phyloP scores from a whole-genome alignment of 2,113 vertebrate genomes.

The Corythoichthys intestinalis region DNA sequence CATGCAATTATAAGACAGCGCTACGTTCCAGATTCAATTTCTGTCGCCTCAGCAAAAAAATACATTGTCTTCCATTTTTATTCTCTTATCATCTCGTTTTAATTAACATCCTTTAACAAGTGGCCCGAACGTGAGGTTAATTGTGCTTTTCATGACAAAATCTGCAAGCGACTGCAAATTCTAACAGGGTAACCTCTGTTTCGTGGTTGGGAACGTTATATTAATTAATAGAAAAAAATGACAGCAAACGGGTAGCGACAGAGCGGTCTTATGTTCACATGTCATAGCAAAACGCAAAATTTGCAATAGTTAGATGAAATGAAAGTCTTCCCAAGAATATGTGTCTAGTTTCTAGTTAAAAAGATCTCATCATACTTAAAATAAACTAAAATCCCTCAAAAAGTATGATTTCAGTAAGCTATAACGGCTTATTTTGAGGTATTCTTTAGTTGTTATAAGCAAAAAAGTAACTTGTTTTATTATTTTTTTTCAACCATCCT shows the following conservation, averaged over 20 bases:
- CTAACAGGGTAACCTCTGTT: conserved; percentile 18
- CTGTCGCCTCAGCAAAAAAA: conserved; percentile 17
- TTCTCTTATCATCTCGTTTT: conserved; percentile 34
- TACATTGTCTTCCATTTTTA: not conserved
- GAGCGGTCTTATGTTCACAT: conserved; percentile 35
- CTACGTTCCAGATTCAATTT: not conserved
- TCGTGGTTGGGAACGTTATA: conserved; percentile 17
- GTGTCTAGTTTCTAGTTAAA: not conserved
- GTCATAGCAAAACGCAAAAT: conserved; percentile 1
- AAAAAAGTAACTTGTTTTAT: too few species aligned
- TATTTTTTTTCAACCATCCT: too few species aligned
- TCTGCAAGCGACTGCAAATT: conserved; percentile 30
- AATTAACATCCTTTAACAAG: conserved; percentile 39
- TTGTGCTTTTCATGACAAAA: conserved; percentile 43
- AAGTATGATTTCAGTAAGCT: too few species aligned
- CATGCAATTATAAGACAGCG: not conserved
- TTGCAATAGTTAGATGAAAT: not conserved
- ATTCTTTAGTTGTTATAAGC: too few species aligned
- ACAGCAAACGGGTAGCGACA: not conserved
- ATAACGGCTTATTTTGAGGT: too few species aligned
- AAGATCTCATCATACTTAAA: too few species aligned
- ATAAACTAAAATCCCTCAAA: too few species aligned
- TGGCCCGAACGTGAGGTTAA: conserved; percentile 30
- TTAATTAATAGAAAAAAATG: conserved; percentile 46
- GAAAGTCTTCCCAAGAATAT: not conserved